A percentile compares a stretch with the other conserved stretches of the same genome.
phyloP scores from a whole-genome alignment of 2,113 vertebrate genomes.

The Choloepus hoffmanni region DNA sequence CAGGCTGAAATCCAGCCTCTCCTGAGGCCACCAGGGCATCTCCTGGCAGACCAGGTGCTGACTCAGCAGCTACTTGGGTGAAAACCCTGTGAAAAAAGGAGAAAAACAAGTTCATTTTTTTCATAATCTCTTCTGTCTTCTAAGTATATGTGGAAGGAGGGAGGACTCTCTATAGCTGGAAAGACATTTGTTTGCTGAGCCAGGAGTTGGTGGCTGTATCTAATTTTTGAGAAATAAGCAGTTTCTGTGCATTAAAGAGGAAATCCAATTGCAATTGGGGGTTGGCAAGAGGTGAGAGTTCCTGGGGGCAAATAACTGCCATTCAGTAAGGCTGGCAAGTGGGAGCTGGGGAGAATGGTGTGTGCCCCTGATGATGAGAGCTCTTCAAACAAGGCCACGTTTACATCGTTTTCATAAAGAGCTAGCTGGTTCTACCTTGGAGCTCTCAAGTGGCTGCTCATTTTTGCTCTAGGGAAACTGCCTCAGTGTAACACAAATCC shows the following conservation, averaged over 20 bases:
- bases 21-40: background rate
- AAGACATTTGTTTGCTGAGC: background rate
- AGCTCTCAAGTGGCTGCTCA: background rate
- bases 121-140: background rate
- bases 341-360: background rate
- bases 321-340: background rate
- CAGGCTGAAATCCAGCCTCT: background rate
- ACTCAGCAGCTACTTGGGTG: background rate
- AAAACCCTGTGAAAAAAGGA: background rate
- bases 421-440: background rate
- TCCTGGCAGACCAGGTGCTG: background rate
- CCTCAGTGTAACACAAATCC: background rate
- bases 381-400: background rate
- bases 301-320: background rate
- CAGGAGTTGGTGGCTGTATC: background rate
- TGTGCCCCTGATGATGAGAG: background rate
- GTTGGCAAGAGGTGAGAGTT: background rate
- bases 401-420: background rate
- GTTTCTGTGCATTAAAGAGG: background rate
- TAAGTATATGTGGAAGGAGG: background rate
- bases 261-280: background rate
- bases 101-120: background rate
- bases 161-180: background rate
- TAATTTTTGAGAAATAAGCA: slow-evolving; percentile 2
- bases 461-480: background rate